Evolutionary conservation across 2,888 invertebrate species (phyloP).

Genomic region (Spialia ferax): DNA sequence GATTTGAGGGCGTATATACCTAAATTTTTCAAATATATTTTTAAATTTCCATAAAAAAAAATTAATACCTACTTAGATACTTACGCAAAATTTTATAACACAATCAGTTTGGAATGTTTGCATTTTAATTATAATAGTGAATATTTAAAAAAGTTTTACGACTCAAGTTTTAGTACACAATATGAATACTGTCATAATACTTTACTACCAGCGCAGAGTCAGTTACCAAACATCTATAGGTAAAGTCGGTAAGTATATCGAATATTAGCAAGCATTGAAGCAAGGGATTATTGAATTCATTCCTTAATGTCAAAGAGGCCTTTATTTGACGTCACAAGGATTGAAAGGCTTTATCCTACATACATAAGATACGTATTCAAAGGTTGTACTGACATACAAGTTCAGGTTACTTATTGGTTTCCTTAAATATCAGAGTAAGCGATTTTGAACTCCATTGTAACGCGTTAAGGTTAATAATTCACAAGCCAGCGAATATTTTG

Average conservation of each 20-base stretch:
- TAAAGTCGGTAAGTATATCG: neutral
- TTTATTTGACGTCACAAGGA: slow-evolving; percentile 38
- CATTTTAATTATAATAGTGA: too few relatives aligned
- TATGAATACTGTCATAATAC: too few relatives aligned
- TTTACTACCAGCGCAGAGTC: too few relatives aligned
- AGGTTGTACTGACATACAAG: slow-evolving; percentile 33
- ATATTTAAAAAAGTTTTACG: too few relatives aligned
- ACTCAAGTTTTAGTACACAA: too few relatives aligned
- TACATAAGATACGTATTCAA: slow-evolving; percentile 37
- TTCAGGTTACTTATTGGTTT: slow-evolving; percentile 31
- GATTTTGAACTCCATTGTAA: slow-evolving; percentile 3
- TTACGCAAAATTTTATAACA: too few relatives aligned
- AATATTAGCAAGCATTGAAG: slow-evolving; percentile 11
- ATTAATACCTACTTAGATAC: too few relatives aligned
- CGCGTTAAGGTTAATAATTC: neutral
- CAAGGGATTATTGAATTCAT: slow-evolving; percentile 44
- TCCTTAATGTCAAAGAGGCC: slow-evolving; percentile 41
- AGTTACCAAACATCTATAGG: too few relatives aligned
- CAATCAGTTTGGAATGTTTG: too few relatives aligned
- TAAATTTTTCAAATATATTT: too few relatives aligned
- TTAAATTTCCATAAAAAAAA: too few relatives aligned
- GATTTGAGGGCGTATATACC: too few relatives aligned
- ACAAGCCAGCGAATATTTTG: neutral
- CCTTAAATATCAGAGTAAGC: neutral
- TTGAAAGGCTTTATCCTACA: slow-evolving; percentile 39